Conservation (phyloP, 2,888 invertebrate genomes). For the Empis livida region DNA sequence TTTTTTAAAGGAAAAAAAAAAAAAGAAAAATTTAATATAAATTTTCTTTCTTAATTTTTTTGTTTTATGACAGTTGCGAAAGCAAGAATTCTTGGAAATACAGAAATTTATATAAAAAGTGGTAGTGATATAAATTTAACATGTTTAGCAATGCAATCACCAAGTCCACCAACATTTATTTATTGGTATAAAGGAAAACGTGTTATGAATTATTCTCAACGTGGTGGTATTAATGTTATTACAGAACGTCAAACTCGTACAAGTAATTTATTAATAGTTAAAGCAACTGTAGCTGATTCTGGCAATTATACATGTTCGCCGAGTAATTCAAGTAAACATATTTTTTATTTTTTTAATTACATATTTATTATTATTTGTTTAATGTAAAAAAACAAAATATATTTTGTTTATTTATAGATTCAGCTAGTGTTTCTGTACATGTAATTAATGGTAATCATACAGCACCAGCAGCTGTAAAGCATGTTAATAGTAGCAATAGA, state of each 20-base stretch:
- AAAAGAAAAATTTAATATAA: no score
- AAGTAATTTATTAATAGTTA: conserved; percentile 73
- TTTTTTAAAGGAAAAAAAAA: neutral
- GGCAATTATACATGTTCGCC: conserved; percentile 84
- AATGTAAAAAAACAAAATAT: neutral
- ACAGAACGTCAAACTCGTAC: conserved; percentile 79
- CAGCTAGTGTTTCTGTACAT: neutral
- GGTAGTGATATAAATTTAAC: conserved; percentile 90
- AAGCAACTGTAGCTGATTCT: conserved; percentile 71
- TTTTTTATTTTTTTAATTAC: no score
- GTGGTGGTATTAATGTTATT: conserved; percentile 80
- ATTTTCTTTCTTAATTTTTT: neutral
- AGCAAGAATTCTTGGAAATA: conserved; percentile 77
- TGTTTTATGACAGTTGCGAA: conserved; percentile 57
- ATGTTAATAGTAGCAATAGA: no score
- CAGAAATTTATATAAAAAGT: conserved; percentile 78
- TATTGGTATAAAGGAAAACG: conserved; percentile 78
- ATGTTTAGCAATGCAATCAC: conserved; percentile 69
- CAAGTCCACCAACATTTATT: conserved; percentile 56
- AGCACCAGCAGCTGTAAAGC: neutral
- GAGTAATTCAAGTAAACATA: conserved; percentile 49
- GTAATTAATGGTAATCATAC: neutral
- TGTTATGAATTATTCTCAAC: conserved; percentile 75
- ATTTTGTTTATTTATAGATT: neutral
- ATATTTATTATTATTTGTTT: no score